phyloP scores from a whole-genome alignment of 1,140 invertebrate species.

The Spodoptera frugiperda region DNA sequence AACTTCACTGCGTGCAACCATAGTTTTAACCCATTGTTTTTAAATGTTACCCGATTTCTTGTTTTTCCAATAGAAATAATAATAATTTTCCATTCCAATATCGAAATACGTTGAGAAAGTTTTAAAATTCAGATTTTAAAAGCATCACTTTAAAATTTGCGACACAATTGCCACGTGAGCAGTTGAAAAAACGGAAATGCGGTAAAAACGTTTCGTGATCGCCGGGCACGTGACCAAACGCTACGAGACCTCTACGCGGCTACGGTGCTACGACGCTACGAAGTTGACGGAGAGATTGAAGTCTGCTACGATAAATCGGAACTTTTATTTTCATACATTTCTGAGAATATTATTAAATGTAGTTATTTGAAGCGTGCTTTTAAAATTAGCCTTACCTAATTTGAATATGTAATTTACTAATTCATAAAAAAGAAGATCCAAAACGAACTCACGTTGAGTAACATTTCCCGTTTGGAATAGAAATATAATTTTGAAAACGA shows the following conservation, averaged over 20 bases:
- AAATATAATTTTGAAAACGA: neutral
- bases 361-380: neutral
- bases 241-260: conserved; percentile 40
- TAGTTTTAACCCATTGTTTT: no score
- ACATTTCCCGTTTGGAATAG: neutral
- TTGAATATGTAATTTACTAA: no score
- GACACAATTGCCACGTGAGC: conserved; percentile 53
- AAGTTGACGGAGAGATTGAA: conserved; percentile 4
- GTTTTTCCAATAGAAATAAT: no score
- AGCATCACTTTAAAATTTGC: conserved; percentile 38
- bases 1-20: no score
- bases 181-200: conserved; percentile 68
- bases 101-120: neutral
- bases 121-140: conserved; percentile 29
- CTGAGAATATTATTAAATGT: neutral
- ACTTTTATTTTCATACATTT: neutral
- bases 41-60: no score
- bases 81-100: no score
- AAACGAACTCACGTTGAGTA: neutral
- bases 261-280: conserved; percentile 26
- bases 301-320: conserved; percentile 1
- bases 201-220: conserved; percentile 75
- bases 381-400: neutral
- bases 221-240: conserved; percentile 67
- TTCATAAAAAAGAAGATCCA: neutral